These are phyloP conservation scores for Elgaria multicarinata DNA, from an alignment of 2,113 vertebrate genomes.

Conservation along the genomic window DNA sequence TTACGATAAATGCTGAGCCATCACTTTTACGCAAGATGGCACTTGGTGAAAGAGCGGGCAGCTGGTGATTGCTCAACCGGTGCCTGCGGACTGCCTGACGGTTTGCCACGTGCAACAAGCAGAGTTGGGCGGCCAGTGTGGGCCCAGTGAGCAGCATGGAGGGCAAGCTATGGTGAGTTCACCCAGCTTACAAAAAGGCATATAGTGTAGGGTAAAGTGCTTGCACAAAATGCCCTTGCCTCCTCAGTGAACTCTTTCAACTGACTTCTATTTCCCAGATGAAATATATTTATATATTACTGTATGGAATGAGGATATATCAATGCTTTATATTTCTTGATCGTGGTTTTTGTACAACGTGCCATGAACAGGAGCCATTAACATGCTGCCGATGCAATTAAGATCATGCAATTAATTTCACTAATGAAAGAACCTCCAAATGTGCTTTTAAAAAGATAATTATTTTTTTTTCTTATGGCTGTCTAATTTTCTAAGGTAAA, in stretches of 20 bases:
- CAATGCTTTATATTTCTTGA: constrained; percentile 11
- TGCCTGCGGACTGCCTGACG: too few relatives aligned
- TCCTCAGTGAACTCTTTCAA: neutral
- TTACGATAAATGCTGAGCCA: too few relatives aligned
- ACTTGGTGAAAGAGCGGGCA: too few relatives aligned
- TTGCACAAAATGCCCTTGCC: neutral
- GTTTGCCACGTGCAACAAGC: too few relatives aligned
- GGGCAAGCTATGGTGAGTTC: too few relatives aligned
- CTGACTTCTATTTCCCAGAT: neutral
- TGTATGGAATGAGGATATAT: neutral
- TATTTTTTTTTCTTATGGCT: constrained; percentile 14
- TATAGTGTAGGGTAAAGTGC: too few relatives aligned
- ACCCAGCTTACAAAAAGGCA: too few relatives aligned
- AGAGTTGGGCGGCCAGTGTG: too few relatives aligned
- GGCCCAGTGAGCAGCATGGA: too few relatives aligned
- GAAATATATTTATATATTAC: neutral
- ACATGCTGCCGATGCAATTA: neutral
- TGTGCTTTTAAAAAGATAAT: constrained; percentile 16
- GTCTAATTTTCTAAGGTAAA: constrained; percentile 38
- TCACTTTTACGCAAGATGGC: too few relatives aligned
- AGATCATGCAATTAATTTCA: constrained; percentile 37
- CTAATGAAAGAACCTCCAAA: constrained; percentile 28
- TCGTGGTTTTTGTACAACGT: neutral
- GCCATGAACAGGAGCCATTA: neutral
- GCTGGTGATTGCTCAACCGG: too few relatives aligned